A percentile compares a stretch with the other conserved stretches of the same genome.
These are phyloP conservation scores for Drosophila hamatofila DNA, from an alignment of 2,888 invertebrate genomes.

Conservation along the genomic window DNA sequence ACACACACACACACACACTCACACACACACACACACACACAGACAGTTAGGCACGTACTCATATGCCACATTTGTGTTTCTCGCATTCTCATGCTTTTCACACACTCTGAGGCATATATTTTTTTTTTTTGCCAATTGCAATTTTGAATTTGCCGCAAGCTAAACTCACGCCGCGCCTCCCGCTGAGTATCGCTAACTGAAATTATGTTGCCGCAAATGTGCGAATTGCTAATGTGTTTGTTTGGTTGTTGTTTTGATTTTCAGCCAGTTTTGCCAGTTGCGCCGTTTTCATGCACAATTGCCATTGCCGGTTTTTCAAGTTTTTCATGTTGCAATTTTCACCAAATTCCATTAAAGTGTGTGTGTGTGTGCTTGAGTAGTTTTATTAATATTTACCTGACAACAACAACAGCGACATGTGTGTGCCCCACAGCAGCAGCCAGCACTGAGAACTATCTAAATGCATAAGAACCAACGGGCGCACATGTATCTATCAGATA, in stretches of 20 bases:
- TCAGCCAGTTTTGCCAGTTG: conserved; percentile 63
- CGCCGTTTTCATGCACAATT: conserved; percentile 43
- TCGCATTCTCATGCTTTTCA: conserved; percentile 38
- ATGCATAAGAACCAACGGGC: conserved; percentile 42
- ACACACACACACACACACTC: neutral
- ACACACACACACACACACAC: neutral
- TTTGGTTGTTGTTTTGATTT: conserved; percentile 21
- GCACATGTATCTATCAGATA: conserved; percentile 41
- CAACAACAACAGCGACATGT: conserved; percentile 36
- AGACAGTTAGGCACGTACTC: conserved; percentile 12
- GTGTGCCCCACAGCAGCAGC: conserved; percentile 26
- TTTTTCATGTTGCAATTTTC: conserved; percentile 74
- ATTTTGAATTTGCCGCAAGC: conserved; percentile 40
- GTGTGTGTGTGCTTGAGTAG: conserved; percentile 23
- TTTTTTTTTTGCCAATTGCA: conserved; percentile 54
- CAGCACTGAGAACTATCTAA: conserved; percentile 19
- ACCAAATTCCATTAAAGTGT: conserved; percentile 66
- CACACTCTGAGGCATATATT: conserved; percentile 19
- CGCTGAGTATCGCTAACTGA: conserved; percentile 40
- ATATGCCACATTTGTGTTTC: conserved; percentile 48
- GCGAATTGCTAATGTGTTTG: conserved; percentile 75
- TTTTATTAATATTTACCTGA: conserved; percentile 70
- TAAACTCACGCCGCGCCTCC: conserved; percentile 2
- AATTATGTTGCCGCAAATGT: conserved; percentile 76
- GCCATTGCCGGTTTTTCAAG: conserved; percentile 74